Percentiles rank a stretch among this genome's conserved stretches.
phyloP scores from a whole-genome alignment of 2,888 invertebrate genomes.

The Rhagonycha lutea region DNA sequence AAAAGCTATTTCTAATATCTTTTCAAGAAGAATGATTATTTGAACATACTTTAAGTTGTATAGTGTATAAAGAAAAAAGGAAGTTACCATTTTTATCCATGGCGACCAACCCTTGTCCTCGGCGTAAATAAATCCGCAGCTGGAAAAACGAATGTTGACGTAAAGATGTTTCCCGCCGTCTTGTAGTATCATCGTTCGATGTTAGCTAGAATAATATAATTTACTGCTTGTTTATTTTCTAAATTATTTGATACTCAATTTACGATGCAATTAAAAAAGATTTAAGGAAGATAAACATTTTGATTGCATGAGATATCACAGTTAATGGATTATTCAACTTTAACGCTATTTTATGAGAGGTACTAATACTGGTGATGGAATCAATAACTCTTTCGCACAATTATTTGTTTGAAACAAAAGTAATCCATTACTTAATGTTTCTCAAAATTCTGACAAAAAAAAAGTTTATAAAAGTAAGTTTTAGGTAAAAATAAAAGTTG shows the following conservation, averaged over 20 bases:
- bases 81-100: slow-evolving; percentile 92
- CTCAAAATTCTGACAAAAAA: not conserved
- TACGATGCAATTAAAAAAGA: not conserved
- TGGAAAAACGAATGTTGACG: slow-evolving; percentile 91
- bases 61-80: not conserved
- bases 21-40: no score
- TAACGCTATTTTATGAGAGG: not conserved
- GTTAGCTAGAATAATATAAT: slow-evolving; percentile 51
- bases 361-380: not conserved
- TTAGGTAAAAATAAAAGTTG: not conserved
- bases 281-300: not conserved
- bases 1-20: no score
- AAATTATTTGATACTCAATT: not conserved
- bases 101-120: slow-evolving; percentile 86
- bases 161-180: slow-evolving; percentile 72
- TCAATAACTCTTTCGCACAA: not conserved
- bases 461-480: not conserved
- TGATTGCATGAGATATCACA: not conserved
- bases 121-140: slow-evolving; percentile 84
- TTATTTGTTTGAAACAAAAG: not conserved
- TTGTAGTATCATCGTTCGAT: slow-evolving; percentile 72
- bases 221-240: not conserved
- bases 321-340: not conserved
- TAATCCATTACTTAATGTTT: not conserved
- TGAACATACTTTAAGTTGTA: no score